Percentiles rank a stretch among this genome's conserved stretches.
These are phyloP conservation scores for Rhinella marina DNA, from an alignment of 2,797 vertebrate species.

Conservation along the genomic window DNA sequence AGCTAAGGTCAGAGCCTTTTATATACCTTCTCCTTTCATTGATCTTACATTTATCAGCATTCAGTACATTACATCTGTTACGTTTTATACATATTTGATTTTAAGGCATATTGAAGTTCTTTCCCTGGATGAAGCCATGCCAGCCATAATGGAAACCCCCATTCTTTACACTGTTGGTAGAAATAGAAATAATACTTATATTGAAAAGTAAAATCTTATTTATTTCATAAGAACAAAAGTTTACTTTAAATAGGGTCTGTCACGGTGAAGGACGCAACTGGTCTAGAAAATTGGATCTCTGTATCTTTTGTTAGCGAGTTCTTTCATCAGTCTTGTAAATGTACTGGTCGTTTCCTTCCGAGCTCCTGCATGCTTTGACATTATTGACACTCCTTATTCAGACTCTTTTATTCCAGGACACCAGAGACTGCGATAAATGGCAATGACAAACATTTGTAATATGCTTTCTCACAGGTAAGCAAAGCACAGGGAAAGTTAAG, in stretches of 20 bases:
- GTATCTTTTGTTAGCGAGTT: background rate
- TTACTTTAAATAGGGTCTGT: background rate
- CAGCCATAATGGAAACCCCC: background rate
- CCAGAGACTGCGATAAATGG: background rate
- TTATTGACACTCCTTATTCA: background rate
- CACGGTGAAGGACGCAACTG: background rate
- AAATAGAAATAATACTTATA: background rate
- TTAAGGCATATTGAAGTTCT: background rate
- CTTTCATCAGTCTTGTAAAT: background rate
- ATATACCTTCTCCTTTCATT: background rate
- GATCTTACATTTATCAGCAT: background rate
- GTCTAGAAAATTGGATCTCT: background rate
- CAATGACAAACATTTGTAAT: background rate
- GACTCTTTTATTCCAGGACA: background rate
- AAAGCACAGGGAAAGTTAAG: too few relatives aligned
- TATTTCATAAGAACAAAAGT: background rate
- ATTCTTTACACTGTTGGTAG: background rate
- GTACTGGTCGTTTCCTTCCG: background rate
- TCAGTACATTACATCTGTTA: background rate
- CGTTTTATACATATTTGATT: background rate
- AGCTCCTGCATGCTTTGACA: background rate
- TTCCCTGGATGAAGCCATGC: background rate
- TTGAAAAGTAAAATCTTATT: background rate
- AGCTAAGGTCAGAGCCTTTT: background rate
- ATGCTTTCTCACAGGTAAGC: too few relatives aligned